Evolutionary conservation across 2,797 vertebrate species (phyloP).

Genomic region (Phoxinus dragarum): DNA sequence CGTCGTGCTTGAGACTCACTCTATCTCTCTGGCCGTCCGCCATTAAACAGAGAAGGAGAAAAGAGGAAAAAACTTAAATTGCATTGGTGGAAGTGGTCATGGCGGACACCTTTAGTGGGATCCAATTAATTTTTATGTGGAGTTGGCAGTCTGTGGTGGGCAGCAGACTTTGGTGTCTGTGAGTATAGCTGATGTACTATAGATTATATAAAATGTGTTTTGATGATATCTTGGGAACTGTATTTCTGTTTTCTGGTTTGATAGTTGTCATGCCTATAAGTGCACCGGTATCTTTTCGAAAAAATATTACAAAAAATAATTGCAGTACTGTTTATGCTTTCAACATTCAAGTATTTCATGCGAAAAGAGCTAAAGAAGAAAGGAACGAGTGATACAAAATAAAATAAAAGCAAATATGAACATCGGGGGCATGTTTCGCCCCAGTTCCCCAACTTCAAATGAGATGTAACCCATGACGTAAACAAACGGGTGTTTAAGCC

Average conservation of each 20-base stretch:
- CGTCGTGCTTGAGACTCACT: slow-evolving; percentile 41
- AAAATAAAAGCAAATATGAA: not conserved
- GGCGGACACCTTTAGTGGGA: slow-evolving; percentile 75
- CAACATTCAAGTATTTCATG: slow-evolving; percentile 4
- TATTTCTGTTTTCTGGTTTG: not conserved
- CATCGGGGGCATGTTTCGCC: too few species aligned
- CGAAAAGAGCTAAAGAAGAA: not conserved
- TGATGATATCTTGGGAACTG: not conserved
- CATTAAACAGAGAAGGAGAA: slow-evolving; percentile 69
- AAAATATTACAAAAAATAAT: not conserved
- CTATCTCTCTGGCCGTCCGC: slow-evolving; percentile 50
- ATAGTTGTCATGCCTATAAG: not conserved
- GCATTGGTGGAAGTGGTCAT: slow-evolving; percentile 72
- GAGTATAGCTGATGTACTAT: slow-evolving; percentile 1
- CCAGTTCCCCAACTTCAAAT: not conserved
- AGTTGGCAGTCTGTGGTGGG: slow-evolving; percentile 65
- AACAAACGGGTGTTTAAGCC: not conserved
- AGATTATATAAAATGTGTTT: slow-evolving; percentile 8
- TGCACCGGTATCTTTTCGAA: not conserved
- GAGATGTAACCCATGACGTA: not conserved
- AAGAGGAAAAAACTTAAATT: slow-evolving; percentile 69
- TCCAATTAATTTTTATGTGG: slow-evolving; percentile 75
- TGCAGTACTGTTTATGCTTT: not conserved
- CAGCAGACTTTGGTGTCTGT: slow-evolving; percentile 60
- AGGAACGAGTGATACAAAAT: not conserved